Conservation (phyloP, 2,888 invertebrate species). For the Drosophila nigricruria region DNA sequence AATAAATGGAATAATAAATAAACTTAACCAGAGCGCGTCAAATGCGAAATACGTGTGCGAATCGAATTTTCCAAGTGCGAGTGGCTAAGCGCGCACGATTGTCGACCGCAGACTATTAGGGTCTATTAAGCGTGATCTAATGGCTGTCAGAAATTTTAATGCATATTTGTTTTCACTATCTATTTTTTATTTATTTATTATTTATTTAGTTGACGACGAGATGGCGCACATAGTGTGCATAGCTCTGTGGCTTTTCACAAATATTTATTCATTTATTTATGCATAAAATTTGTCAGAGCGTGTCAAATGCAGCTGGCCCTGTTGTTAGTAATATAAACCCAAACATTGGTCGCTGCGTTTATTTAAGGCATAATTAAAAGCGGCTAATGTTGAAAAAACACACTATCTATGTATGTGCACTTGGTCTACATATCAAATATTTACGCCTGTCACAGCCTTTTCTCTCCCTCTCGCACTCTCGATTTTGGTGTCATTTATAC, state of each 20-base stretch:
- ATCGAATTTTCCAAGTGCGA: slow-evolving; percentile 7
- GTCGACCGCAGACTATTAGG: slow-evolving; percentile 71
- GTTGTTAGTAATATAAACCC: slow-evolving; percentile 41
- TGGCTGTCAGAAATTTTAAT: slow-evolving; percentile 48
- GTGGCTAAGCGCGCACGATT: slow-evolving; percentile 9
- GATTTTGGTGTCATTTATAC: background rate
- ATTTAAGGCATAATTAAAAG: slow-evolving; percentile 68
- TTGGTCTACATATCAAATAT: slow-evolving; percentile 34
- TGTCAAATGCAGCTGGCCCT: slow-evolving; percentile 46
- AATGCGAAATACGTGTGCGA: slow-evolving; percentile 26
- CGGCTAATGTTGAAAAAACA: slow-evolving; percentile 24
- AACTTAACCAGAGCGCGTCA: slow-evolving; percentile 23
- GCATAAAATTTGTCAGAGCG: slow-evolving; percentile 44
- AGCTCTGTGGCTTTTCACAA: slow-evolving; percentile 55
- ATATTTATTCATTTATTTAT: slow-evolving; percentile 51
- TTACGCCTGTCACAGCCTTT: slow-evolving; percentile 22
- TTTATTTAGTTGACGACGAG: slow-evolving; percentile 6
- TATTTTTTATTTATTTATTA: background rate
- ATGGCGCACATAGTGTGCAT: background rate
- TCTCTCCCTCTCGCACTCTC: background rate
- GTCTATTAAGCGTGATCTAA: slow-evolving; percentile 77
- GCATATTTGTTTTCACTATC: slow-evolving; percentile 1
- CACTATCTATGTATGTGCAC: background rate
- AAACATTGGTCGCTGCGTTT: slow-evolving; percentile 56
- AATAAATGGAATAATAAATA: slow-evolving; percentile 50